Base-by-base conservation (phyloP, 2,113 vertebrate genomes). In the Pyrgilauda ruficollis region DNA sequence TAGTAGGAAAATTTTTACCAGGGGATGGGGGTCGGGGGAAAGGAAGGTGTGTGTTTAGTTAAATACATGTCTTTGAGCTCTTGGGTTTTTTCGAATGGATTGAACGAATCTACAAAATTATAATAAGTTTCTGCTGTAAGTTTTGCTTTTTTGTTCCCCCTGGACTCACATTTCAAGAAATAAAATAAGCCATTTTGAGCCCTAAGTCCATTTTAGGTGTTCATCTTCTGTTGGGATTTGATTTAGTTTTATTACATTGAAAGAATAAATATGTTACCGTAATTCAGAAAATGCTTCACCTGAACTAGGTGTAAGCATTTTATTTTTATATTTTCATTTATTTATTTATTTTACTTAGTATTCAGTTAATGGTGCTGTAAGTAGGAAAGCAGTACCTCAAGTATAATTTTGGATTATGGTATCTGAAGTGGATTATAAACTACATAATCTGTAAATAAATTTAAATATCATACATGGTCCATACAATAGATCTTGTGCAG, bases 121-220 rank as follows among this genome's bases (percentile, higher is more conserved):
- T 24, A 55, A 26, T 46, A 37, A 50, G 46, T 90, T 76, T 63
- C 13, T 37, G 3, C 9, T 13, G 7, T 26, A 52, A 43, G 11
- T 3, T 15, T 24, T 15, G 11, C 3, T 33, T 56, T 43, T 43
- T 22, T 28, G 47, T 39, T 47, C 11, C 0, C 0, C 11, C 16
- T 17, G 4, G 75, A 52, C 5, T 81, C 58, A 21, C 14, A 75
- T 44, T 28, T 90, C 24, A 31, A 63, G 47, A 84, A 82, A 33
- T 21, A 27, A 55, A 78, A 81, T 0, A 1, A 55, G 18, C 14
- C 4, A 23, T n/a, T 92, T 15, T 39, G 81, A 68, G 59, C 15
- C 43, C 27, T 26, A 63, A 26, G 9, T 80, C 22, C 17, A 8
- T 77, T 72, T 70, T n/a, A 52, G 41, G 9, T 52, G 22, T 73